Percentiles rank a stretch among this genome's conserved stretches.
Evolutionary conservation across 2,113 vertebrate species (phyloP).

Genomic region (Eubucco bourcierii): DNA sequence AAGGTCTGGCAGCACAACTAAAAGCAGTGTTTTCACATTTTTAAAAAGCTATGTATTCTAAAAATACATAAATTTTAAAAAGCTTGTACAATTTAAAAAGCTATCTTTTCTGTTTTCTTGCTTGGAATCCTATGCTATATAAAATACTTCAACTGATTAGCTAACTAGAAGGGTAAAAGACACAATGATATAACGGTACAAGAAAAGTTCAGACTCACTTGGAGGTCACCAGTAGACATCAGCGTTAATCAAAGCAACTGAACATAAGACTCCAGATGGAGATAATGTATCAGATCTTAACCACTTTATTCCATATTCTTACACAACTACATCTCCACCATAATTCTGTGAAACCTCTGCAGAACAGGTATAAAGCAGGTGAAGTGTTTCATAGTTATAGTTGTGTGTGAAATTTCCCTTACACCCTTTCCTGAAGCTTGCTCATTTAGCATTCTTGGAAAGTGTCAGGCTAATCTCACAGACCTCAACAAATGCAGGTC

Average conservation of each 20-base stretch:
- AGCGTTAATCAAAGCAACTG: neutral
- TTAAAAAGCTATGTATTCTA: neutral
- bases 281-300: neutral
- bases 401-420: neutral
- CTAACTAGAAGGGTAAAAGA: neutral
- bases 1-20: neutral
- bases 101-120: neutral
- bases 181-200: neutral
- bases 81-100: no score
- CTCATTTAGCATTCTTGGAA: neutral
- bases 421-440: neutral
- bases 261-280: neutral
- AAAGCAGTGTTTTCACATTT: constrained; percentile 3
- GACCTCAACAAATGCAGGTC: neutral
- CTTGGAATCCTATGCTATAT: neutral
- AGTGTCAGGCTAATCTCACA: neutral
- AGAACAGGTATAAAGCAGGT: neutral
- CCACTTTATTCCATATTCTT: neutral
- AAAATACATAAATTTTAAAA: no score
- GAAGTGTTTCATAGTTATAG: neutral
- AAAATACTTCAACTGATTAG: neutral
- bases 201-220: neutral
- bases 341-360: neutral
- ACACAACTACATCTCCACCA: neutral
- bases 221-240: neutral